These are phyloP conservation scores for Pempheris klunzingeri DNA, from an alignment of 2,797 vertebrate genomes.

Conservation along the genomic window DNA sequence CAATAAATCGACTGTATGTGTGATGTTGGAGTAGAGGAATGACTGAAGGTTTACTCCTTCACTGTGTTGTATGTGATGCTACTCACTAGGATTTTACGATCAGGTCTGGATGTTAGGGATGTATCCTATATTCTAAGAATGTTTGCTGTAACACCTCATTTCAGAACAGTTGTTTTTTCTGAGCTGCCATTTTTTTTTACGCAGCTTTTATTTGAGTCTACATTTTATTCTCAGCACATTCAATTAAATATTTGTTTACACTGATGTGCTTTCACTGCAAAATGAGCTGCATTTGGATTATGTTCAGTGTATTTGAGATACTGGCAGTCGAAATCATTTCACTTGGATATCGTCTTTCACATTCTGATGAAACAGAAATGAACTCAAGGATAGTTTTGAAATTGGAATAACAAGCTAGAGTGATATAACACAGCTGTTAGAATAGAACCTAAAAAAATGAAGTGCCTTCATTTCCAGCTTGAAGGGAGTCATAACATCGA, in stretches of 20 bases:
- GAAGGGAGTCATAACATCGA: background rate
- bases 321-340: background rate
- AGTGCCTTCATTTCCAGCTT: background rate
- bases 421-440: background rate
- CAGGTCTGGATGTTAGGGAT: too few relatives aligned
- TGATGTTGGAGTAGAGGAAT: slow-evolving; percentile 2
- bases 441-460: background rate
- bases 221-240: slow-evolving; percentile 9
- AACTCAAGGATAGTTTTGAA: background rate
- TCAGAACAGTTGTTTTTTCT: too few relatives aligned
- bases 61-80: slow-evolving; percentile 2
- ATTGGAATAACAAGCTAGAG: background rate
- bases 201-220: too few relatives aligned
- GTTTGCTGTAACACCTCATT: background rate
- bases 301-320: background rate
- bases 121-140: too few relatives aligned
- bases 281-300: background rate
- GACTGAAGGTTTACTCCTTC: background rate
- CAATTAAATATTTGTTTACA: background rate
- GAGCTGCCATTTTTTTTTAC: too few relatives aligned
- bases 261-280: background rate
- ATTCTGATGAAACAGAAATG: background rate
- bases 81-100: background rate
- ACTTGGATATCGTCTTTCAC: background rate
- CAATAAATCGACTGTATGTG: background rate